A percentile compares a stretch with the other conserved stretches of the same genome.
Conservation (phyloP, 2,888 invertebrate species). For the Spodoptera picta region DNA sequence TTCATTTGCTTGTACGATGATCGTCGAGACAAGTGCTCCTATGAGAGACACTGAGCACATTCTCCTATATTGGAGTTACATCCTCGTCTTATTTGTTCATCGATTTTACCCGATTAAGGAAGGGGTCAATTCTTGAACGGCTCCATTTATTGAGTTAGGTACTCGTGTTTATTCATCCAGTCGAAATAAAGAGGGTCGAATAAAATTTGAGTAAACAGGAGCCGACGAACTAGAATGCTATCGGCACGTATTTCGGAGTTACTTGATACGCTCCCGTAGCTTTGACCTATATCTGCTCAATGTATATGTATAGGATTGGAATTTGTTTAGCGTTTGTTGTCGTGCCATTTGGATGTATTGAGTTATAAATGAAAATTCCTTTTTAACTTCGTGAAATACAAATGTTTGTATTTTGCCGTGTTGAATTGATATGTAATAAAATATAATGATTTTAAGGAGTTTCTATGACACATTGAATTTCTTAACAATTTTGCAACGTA, state of each 20-base stretch:
- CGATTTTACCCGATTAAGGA: conserved; percentile 61
- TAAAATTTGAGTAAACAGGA: conserved; percentile 49
- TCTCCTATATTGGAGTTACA: conserved; percentile 31
- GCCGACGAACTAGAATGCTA: conserved; percentile 25
- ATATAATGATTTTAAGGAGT: not conserved
- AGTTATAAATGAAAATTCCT: conserved; percentile 3
- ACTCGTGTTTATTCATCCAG: conserved; percentile 54
- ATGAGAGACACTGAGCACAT: conserved; percentile 22
- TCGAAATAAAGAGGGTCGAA: conserved; percentile 51
- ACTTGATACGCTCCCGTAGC: conserved; percentile 25
- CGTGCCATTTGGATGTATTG: conserved; percentile 4
- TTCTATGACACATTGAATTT: too few species aligned
- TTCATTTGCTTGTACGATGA: conserved; percentile 53
- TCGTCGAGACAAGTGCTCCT: conserved; percentile 40
- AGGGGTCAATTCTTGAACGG: conserved; percentile 58
- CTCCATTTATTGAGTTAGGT: conserved; percentile 63
- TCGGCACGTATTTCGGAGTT: conserved; percentile 31
- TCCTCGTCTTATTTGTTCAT: conserved; percentile 56
- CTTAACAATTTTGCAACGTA: too few species aligned
- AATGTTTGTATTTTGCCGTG: not conserved
- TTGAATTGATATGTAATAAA: not conserved
- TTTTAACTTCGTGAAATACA: not conserved
- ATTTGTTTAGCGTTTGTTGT: conserved; percentile 7
- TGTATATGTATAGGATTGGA: conserved; percentile 24
- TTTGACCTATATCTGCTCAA: conserved; percentile 20